Conservation (phyloP, 2,113 vertebrate genomes). For the Acrocephalus kingi region DNA sequence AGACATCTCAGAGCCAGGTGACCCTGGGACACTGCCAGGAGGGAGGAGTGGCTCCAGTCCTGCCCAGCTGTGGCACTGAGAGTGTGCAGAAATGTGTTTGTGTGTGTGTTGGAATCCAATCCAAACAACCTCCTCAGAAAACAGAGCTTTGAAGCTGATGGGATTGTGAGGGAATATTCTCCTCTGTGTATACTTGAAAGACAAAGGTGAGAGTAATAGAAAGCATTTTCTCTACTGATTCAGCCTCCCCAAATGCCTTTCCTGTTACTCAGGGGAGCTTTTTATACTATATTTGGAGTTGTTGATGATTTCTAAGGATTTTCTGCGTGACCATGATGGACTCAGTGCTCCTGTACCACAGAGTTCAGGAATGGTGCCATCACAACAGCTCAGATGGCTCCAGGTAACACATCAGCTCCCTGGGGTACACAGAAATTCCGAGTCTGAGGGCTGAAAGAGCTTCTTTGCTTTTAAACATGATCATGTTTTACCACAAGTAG, state of each 20-base stretch:
- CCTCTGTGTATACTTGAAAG: fast-evolving
- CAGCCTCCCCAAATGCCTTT: not conserved
- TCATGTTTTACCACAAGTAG: not conserved
- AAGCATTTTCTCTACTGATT: not conserved
- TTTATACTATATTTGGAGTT: not conserved
- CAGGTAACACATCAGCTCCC: not conserved
- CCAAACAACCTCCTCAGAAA: not conserved
- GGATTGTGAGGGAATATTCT: not conserved
- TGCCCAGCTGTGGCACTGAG: not conserved
- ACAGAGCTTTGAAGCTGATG: fast-evolving
- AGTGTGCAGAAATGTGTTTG: not conserved
- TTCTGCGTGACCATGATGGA: not conserved
- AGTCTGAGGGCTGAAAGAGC: not conserved
- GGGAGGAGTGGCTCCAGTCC: not conserved
- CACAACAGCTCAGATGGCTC: not conserved
- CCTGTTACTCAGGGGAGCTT: not conserved
- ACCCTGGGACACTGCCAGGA: not conserved
- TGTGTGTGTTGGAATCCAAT: not conserved
- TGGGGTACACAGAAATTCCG: fast-evolving
- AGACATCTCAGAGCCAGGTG: not conserved
- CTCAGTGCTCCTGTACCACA: not conserved
- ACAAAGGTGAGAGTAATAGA: not conserved
- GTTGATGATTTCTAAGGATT: not conserved
- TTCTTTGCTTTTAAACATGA: not conserved
- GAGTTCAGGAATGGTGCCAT: not conserved